Percentiles rank a stretch among this genome's conserved stretches.
Evolutionary conservation across 2,113 vertebrate species (phyloP).

Genomic region (Melanostigma gelatinosum): DNA sequence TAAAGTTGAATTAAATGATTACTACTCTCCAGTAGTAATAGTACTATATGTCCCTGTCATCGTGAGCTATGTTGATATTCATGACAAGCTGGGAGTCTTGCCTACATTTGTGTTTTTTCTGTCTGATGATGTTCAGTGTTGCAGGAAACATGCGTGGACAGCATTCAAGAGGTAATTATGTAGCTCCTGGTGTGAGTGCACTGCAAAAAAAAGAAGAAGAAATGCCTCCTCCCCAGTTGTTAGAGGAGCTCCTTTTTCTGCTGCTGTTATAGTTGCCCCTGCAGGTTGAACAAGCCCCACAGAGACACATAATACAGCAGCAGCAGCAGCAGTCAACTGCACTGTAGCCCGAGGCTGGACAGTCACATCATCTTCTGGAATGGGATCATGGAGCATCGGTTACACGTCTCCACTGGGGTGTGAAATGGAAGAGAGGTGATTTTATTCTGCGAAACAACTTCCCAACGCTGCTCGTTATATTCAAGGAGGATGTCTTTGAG

Average conservation of each 20-base stretch:
- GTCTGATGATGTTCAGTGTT: not conserved
- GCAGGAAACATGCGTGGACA: no score
- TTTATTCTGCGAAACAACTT: conserved; percentile 12
- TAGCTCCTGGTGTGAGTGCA: no score
- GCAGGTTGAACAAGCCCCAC: conserved; percentile 26
- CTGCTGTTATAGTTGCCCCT: conserved; percentile 24
- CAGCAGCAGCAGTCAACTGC: conserved; percentile 1
- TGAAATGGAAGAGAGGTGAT: conserved; percentile 28
- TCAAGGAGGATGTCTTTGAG: not conserved
- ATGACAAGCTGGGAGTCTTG: no score
- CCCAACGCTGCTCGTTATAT: not conserved
- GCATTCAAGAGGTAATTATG: no score
- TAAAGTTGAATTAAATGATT: no score
- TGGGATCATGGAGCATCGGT: conserved; percentile 26
- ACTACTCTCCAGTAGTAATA: no score
- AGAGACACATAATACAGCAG: conserved; percentile 22
- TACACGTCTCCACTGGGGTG: conserved; percentile 21
- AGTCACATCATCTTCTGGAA: conserved; percentile 24
- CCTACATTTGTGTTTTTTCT: not conserved
- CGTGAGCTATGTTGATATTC: no score
- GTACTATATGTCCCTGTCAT: no score
- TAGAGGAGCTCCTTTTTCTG: conserved; percentile 17
- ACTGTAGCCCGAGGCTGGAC: conserved; percentile 16
- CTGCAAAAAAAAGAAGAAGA: not conserved
- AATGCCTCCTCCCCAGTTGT: conserved; percentile 27